Base-by-base conservation (phyloP, 1,140 invertebrate genomes). In the Leptinotarsa lineolata region DNA sequence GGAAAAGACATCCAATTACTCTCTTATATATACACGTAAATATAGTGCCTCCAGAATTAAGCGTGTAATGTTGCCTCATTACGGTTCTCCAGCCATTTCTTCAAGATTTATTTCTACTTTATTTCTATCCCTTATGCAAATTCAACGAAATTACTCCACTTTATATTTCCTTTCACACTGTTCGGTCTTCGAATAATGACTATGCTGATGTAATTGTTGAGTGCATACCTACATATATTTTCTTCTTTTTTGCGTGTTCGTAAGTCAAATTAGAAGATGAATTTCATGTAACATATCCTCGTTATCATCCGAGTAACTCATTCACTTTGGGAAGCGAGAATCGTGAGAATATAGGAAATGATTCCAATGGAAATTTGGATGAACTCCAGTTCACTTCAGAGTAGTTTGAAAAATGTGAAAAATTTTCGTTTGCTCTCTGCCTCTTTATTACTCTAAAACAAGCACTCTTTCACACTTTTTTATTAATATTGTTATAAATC, bases 1-100 rank as follows among this genome's bases (percentile, higher is more conserved):
- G 48, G 48, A 54, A 54, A 54, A 54, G 48, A 54, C 48, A 54
- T 54, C 48, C 48, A 54, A 54, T 54, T 54, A 54, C 48, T 54
- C 48, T 54, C 48, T 54, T 54, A 54, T 54, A 54, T 54, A 54
- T 54, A 54, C 48, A 54, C 48, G 48, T 54, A 54, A 54, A 54
- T 54, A 54, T 54, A 54, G 48, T 54, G 48, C 48, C 48, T 54
- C 48, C 48, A 54, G 48, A 54, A 54, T 54, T 54, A 54, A 54
- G 48, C 48, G 48, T 54, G 48, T 54, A 54, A 54, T 54, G 48
- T 54, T 54, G 48, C 16, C 48, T 54, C 48, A 54, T 54, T 54
- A 54, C 48, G 48, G 48, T 54, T 54, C 48, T 54, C 48, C 48
- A 54, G 48, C 48, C 48, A 54, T 54, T 54, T 54, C 48, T 54